Evolutionary conservation across 1,140 invertebrate genomes (phyloP), one percentile per base, ranked within the genome.

Genomic region (Whitmania pigra): DNA sequence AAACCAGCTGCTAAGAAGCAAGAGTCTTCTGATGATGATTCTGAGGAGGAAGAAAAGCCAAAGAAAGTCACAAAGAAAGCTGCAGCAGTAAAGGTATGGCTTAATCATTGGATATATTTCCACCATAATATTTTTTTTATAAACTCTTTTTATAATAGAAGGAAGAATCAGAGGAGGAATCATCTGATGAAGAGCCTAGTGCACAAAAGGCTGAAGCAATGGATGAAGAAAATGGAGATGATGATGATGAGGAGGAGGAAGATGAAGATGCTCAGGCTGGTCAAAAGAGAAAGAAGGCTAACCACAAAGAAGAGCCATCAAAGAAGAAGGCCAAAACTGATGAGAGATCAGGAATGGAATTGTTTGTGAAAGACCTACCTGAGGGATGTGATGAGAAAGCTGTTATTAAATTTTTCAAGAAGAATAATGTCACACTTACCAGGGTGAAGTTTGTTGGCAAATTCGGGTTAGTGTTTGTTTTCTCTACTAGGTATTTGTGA

Each of bases 311-410:
- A 25, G 13, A 63, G 11, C 57, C 22, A 25, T 20, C 57, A 0
- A 31, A 31, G 29, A 63, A 63, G 29, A 18, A 18, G 9, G 15
- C 57, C 29, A 63, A 63, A 63, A 63, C 29, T 63, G 22, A 22
- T 63, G 57, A 31, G 29, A 31, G 15, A n/a, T 18, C 57, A 18
- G 57, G 57, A 63, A 15, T 63, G 4, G 57, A 63, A 31, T n/a
- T 63, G 11, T 63, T 63, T 63, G 57, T 63, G 9, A 63, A 63
- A 63, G 57, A 63, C 29, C 22, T 63, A 18, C 57, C 57, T 25
- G 57, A 63, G 22, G 57, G 57, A 25, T 22, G 22, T 63, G 57
- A 63, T 63, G 57, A 63, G 22, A 63, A 63, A 31, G 20, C 3
- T 31, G 15, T 63, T 20, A 63, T 15, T 13, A 63, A 63, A n/a